These are phyloP conservation scores for Spilogale gracilis DNA, from an alignment of 2,113 vertebrate genomes.

Conservation along the genomic window DNA sequence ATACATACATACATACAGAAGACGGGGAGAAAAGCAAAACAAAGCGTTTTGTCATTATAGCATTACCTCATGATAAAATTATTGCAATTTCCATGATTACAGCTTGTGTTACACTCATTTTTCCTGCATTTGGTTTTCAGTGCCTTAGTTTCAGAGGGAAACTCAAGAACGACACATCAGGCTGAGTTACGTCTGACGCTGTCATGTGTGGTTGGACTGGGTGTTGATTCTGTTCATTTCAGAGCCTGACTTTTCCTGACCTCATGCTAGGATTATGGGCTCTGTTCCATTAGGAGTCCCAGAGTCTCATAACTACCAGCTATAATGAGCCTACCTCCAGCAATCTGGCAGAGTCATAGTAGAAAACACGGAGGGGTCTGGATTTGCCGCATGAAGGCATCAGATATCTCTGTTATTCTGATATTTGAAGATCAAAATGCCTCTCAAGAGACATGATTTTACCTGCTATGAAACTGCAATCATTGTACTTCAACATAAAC, in stretches of 20 bases:
- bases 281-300: neutral
- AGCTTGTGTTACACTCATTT: neutral
- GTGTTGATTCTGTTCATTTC: neutral
- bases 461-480: neutral
- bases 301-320: neutral
- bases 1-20: neutral
- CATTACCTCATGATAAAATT: neutral
- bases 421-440: neutral
- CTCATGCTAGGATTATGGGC: neutral
- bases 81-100: neutral
- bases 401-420: neutral
- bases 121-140: neutral
- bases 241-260: neutral
- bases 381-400: neutral
- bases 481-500: neutral
- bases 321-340: neutral
- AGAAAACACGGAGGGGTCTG: neutral
- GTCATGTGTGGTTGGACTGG: rapidly evolving
- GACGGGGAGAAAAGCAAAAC: neutral
- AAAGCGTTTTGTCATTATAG: neutral
- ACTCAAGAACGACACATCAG: neutral
- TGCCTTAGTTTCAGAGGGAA: neutral
- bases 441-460: neutral
- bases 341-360: neutral
- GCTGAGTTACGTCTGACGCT: neutral